These are phyloP conservation scores for Orcinus orca DNA, from an alignment of 2,113 vertebrate genomes.

Conservation along the genomic window DNA sequence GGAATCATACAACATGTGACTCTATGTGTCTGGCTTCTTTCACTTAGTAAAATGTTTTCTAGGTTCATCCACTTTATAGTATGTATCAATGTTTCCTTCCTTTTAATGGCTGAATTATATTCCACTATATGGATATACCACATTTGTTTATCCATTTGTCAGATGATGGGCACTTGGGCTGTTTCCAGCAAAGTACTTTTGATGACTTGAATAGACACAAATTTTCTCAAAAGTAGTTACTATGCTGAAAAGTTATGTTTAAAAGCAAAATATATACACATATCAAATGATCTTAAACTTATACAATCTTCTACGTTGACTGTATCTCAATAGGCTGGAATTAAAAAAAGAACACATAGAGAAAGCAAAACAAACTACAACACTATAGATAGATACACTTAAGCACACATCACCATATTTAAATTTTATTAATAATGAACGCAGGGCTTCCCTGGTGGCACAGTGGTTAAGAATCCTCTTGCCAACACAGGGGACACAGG, in stretches of 20 bases:
- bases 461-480: too few species aligned
- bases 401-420: not conserved
- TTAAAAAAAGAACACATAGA: not conserved
- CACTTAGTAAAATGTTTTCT: slow-evolving; percentile 21
- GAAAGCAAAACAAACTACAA: not conserved
- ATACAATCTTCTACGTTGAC: not conserved
- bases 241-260: slow-evolving; percentile 31
- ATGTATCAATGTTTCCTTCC: not conserved
- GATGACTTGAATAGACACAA: not conserved
- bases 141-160: not conserved
- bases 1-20: not conserved
- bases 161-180: not conserved
- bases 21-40: not conserved
- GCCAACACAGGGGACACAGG: too few species aligned
- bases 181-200: not conserved
- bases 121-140: not conserved
- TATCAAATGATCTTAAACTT: slow-evolving; percentile 9
- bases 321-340: not conserved
- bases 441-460: too few species aligned
- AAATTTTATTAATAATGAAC: not conserved
- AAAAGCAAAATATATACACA: slow-evolving; percentile 21
- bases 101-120: not conserved
- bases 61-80: not conserved
- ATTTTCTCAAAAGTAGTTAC: slow-evolving; percentile 7
- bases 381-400: not conserved